Evolutionary conservation across 2,113 vertebrate genomes (phyloP).

Genomic region (Tetrax tetrax): DNA sequence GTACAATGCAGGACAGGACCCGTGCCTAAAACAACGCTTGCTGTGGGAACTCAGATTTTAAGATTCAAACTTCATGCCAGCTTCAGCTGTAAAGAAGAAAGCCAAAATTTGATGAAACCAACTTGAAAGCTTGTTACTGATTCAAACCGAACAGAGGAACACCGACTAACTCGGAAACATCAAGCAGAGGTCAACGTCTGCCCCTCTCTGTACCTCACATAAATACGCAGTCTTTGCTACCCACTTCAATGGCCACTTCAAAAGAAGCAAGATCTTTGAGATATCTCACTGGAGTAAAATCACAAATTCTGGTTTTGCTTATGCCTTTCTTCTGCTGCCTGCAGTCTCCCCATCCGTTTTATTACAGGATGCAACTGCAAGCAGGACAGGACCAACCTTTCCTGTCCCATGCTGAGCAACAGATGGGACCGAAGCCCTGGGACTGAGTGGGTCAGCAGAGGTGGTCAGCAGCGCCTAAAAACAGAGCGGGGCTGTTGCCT

Average conservation of each 20-base stretch:
- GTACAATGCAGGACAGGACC: neutral
- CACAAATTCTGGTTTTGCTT: neutral
- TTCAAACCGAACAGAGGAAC: slow-evolving; percentile 7
- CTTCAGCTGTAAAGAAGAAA: neutral
- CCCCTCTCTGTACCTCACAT: neutral
- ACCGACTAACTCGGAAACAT: slow-evolving; percentile 16
- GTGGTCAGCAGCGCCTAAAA: neutral
- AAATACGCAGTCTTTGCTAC: neutral
- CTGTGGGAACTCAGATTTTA: neutral
- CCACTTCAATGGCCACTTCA: neutral
- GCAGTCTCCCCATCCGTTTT: neutral
- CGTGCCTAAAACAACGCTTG: neutral
- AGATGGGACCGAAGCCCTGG: neutral
- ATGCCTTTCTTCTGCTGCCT: neutral
- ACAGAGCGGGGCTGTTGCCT: neutral
- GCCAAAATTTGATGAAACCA: neutral
- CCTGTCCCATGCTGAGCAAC: neutral
- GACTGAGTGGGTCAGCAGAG: neutral
- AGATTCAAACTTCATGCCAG: neutral
- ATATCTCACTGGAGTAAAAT: neutral
- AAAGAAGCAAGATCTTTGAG: slow-evolving; percentile 3
- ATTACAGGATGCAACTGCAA: neutral
- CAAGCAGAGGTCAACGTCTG: slow-evolving; percentile 32
- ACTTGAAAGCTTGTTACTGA: slow-evolving; percentile 30
- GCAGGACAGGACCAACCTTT: neutral